phyloP scores from a whole-genome alignment of 1,140 invertebrate species.

The Leptestheria dahalacensis region DNA sequence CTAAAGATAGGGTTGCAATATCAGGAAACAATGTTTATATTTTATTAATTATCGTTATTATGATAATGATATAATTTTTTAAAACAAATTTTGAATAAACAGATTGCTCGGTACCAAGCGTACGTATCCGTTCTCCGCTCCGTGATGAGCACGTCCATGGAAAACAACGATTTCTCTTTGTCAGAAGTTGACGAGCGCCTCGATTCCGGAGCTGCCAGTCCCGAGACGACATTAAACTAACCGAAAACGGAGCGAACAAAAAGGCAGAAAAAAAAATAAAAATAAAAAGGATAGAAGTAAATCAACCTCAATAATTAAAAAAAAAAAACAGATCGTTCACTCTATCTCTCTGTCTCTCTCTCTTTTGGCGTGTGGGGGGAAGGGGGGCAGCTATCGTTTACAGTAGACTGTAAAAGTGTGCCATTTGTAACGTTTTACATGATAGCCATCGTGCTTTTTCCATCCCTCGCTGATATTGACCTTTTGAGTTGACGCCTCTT shows the following conservation, averaged over 20 bases:
- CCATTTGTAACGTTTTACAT: neutral
- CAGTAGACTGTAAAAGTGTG: neutral
- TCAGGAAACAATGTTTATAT: too few species aligned
- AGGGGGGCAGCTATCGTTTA: neutral
- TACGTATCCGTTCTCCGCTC: slow-evolving; percentile 66
- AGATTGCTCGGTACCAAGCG: slow-evolving; percentile 75
- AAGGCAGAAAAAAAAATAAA: neutral
- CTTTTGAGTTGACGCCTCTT: neutral
- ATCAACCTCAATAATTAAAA: slow-evolving; percentile 4
- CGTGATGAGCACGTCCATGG: slow-evolving; percentile 46
- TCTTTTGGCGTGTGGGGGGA: too few species aligned
- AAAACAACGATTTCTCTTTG: slow-evolving; percentile 33
- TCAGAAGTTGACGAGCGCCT: slow-evolving; percentile 55
- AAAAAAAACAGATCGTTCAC: too few species aligned
- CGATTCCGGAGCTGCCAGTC: slow-evolving; percentile 19
- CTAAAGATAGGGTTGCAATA: too few species aligned
- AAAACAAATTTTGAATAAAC: slow-evolving; percentile 17
- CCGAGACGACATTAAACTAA: slow-evolving; percentile 15
- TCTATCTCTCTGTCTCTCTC: too few species aligned
- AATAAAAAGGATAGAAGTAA: neutral
- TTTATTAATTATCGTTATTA: too few species aligned
- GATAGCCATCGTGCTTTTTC: neutral
- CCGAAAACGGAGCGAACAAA: slow-evolving; percentile 9
- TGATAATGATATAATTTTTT: too few species aligned
- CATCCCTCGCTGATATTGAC: too few species aligned